These are phyloP conservation scores for Carterocephalus palaemon DNA, from an alignment of 2,888 invertebrate genomes.

Conservation along the genomic window DNA sequence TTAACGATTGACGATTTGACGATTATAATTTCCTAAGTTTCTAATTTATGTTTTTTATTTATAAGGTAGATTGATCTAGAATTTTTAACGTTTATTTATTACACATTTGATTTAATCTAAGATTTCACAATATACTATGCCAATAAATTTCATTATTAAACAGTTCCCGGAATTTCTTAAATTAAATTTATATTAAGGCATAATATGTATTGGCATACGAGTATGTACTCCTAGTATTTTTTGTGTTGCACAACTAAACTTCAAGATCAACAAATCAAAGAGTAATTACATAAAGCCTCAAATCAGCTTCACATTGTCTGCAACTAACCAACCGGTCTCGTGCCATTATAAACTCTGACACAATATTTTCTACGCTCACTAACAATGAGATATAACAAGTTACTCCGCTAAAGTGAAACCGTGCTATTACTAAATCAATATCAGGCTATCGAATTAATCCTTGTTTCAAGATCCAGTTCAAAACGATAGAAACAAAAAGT, in stretches of 20 bases:
- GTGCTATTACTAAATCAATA: conserved; percentile 6
- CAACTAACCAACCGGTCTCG: conserved; percentile 13
- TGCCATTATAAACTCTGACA: conserved; percentile 29
- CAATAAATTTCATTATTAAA: too few species aligned
- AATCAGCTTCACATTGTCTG: conserved; percentile 27
- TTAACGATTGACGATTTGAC: too few species aligned
- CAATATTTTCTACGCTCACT: conserved; percentile 41
- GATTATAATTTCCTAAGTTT: too few species aligned
- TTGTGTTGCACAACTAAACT: conserved; percentile 25
- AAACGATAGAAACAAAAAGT: background rate
- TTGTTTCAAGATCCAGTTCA: background rate
- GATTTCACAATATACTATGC: too few species aligned
- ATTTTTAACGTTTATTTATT: too few species aligned
- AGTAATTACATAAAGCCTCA: conserved; percentile 29
- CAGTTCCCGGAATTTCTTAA: too few species aligned
- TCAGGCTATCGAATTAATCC: background rate
- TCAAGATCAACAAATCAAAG: conserved; percentile 35
- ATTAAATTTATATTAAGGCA: conserved; percentile 8
- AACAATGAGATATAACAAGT: conserved; percentile 45
- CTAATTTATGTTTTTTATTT: too few species aligned
- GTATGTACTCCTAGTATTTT: background rate
- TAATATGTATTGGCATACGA: background rate
- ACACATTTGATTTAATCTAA: too few species aligned
- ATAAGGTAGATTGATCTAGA: too few species aligned
- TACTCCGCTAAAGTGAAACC: conserved; percentile 1